Evolutionary conservation across 1,140 invertebrate genomes (phyloP), one percentile per base, ranked within the genome.

Genomic region (Lordiphosa mommai): DNA sequence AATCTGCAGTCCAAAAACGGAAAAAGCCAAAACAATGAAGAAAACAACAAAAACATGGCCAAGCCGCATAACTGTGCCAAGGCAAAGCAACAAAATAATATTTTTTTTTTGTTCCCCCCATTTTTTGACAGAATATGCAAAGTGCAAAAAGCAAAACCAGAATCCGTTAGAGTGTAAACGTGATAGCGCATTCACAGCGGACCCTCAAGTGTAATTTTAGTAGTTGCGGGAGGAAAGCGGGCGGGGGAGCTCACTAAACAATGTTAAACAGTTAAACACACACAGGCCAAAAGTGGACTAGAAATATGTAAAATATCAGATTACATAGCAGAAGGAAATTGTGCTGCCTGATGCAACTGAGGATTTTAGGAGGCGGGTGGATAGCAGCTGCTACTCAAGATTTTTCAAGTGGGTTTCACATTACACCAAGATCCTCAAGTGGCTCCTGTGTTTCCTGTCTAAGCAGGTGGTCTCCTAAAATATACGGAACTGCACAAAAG

Each of bases 1-100:
- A 27, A 10, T 9, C 14, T 46, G 27, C 59, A 58, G 34, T 34
- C 29, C 20, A 58, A 37, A 43, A 53, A 59, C 47, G 41, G 32
- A 30, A 27, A 56, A 14, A 40, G 32, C 36, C 34, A 51, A 27
- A 44, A 23, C 14, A 44, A 56, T 8, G 33, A 53, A 29, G 34
- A 10, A 67, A 55, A 41, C 43, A 12, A n/a, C 38, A 46, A 50
- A 57, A 58, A 44, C 36, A 20, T 58, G 58, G 52, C 50, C 73
- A 79, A 79, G 64, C 69, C 74, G 27, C 74, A 80, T 80, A 79
- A 79, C 73, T 77, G 73, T 77, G 74, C 73, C 73, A 77, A 77
- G 73, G 73, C 73, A 9, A 40, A 47, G 38, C 50, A 16, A 20
- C 40, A 17, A 43, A 17, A 58, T 48, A 53, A 64, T 53, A 55